Percentiles rank a stretch among this genome's conserved stretches.
phyloP scores from a whole-genome alignment of 53 echinoderm and acorn worm genomes.

The Holothuria leucospilota region DNA sequence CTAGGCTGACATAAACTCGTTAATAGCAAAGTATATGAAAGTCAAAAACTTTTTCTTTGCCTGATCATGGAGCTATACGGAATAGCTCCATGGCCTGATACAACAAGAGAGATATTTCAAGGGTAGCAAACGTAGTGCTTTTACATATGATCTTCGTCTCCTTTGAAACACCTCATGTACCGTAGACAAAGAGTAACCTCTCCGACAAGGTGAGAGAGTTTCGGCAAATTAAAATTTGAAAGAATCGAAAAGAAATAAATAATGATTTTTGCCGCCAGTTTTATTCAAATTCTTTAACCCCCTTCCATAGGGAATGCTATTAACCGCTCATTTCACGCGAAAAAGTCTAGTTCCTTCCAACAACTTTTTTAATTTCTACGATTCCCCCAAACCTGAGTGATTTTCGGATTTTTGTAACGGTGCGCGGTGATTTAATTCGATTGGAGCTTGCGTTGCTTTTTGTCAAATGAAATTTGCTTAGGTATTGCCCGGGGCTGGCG shows the following conservation, averaged over 20 bases:
- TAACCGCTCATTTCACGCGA: slow-evolving; percentile 33
- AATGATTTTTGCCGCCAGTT: slow-evolving; percentile 41
- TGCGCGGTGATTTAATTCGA: slow-evolving; percentile 22
- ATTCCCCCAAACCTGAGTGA: not conserved
- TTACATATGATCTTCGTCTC: too few relatives aligned
- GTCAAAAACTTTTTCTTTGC: too few relatives aligned
- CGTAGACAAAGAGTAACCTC: too few relatives aligned
- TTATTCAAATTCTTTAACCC: slow-evolving; percentile 16
- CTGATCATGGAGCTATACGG: too few relatives aligned
- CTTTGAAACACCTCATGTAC: too few relatives aligned
- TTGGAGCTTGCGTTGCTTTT: slow-evolving; percentile 38
- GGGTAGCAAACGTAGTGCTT: too few relatives aligned
- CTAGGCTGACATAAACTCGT: too few relatives aligned
- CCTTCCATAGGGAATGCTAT: slow-evolving; percentile 23
- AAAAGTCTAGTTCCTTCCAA: not conserved
- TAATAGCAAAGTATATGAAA: too few relatives aligned
- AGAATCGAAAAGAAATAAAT: not conserved
- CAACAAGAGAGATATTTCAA: too few relatives aligned
- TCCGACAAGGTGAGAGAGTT: too few relatives aligned
- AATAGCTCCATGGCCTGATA: too few relatives aligned
- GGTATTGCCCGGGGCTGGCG: slow-evolving; percentile 9
- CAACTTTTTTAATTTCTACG: not conserved
- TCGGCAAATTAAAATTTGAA: too few relatives aligned
- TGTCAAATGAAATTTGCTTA: slow-evolving; percentile 39
- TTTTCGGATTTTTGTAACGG: not conserved